Evolutionary conservation across 1,140 invertebrate genomes (phyloP), one percentile per base, ranked within the genome.

Genomic region (Zaprionus kolodkinae): DNA sequence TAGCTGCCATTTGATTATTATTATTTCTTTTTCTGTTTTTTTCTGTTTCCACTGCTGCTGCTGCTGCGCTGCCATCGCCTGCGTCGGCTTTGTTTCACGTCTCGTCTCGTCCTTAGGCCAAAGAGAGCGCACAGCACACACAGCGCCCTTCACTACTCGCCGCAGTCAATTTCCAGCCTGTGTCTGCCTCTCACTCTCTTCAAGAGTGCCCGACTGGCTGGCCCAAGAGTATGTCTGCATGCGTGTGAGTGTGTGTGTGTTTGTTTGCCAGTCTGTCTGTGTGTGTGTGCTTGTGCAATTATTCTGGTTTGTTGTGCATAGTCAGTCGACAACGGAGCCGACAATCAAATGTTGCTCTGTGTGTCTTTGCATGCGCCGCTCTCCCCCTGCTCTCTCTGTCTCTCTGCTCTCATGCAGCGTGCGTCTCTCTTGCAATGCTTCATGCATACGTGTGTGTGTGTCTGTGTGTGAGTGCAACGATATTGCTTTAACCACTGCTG

Each of bases 221-320:
- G 40, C 40, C n/a, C 40, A 45, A 45, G 40, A 15, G 40, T 43
- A 48, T 65, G 55, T 72, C 40, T 63, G 52, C 68, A 25, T 67
- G 55, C 61, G n/a, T 54, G 6, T 56, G 2, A 55, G 6, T 54
- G 4, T n/a, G 17, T 66, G 11, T 68, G 6, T 57, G 50, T 57
- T 21, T 21, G 52, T 73, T 40, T 86, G 82, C 21, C 35, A 56
- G 40, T 62, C 15, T 72, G 50, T 57, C n/a, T n/a, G 52, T 73
- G 48, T 86, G 82, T 76, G 68, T 85, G 57, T 81, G 72, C 72
- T 60, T 87, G 72, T 87, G 83, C 83, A 87, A 87, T 87, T 82
- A 87, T 87, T 83, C 83, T 87, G 83, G 83, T 87, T 87, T 87
- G 74, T 59, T 83, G 80, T 82, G 79, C 79, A 82, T 74, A 78